Base-by-base conservation (phyloP, 1,140 invertebrate species). In the Epicauta chinensis region DNA sequence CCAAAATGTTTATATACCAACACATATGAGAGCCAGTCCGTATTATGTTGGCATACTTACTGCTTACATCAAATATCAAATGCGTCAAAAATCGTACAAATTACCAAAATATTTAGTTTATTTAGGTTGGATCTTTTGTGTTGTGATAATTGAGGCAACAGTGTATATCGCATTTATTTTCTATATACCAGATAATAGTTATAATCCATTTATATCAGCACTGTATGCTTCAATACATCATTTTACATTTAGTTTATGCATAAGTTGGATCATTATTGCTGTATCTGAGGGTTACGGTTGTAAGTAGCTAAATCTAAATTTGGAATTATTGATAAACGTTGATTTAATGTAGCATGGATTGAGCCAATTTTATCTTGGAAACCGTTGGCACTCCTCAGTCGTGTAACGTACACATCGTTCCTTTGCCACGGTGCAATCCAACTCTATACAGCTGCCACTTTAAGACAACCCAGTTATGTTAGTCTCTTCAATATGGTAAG, bases 381-480 rank as follows among this genome's bases (percentile, higher is more conserved):
- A 60, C 76, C 78, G 56, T 76, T 83, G 43, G 75, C 79, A 2
- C 79, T 81, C 13, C 71, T 87, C 32, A 79, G 81, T 46, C 74
- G 81, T 54, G 68, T 87, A 42, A 81, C 81, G n/a, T 87, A 83
- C 63, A 82, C 81, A 48, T 83, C 83, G 39, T 87, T 84, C 64
- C 74, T 87, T 17, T 77, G 83, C 5, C 84, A 87, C 63, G 83
- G 83, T 5, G 70, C 81, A 12, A 75, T 85, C 1, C 81, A 83
- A 64, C 67, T 85, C 42, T 78, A 82, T 65, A 75, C 74, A 38
- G 68, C 76, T 6, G 77, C 77, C 11, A 77, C 76, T 46, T 62
- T 79, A 41, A 72, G 81, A 60, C 72, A 75, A 57, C 77, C 81
- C 14, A 67, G 68, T 37, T 71, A 75, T 65, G 64, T 73, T 47